Percentiles rank a stretch among this genome's conserved stretches.
Evolutionary conservation across 2,888 invertebrate species (phyloP).

Genomic region (Drosophila greeni): DNA sequence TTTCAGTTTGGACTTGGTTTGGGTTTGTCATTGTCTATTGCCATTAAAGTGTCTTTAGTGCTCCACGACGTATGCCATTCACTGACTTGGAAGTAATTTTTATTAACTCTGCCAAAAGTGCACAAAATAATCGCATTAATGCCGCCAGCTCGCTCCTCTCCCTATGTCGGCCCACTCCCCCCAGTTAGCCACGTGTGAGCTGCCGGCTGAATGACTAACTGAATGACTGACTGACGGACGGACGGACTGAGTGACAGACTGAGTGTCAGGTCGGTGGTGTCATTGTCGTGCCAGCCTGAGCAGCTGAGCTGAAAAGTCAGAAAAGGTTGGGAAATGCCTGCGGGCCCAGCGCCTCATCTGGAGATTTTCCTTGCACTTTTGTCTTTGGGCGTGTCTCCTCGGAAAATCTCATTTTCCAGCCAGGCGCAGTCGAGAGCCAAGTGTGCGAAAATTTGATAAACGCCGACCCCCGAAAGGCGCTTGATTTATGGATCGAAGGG

Average conservation of each 20-base stretch:
- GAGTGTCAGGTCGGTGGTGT: conserved; percentile 53
- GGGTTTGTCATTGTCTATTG: conserved; percentile 62
- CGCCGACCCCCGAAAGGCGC: conserved; percentile 50
- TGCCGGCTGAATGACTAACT: conserved; percentile 38
- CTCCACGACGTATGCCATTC: conserved; percentile 64
- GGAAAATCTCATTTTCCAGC: conserved; percentile 64
- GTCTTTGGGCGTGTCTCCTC: conserved; percentile 59
- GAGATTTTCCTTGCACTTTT: conserved; percentile 54
- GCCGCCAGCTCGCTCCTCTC: conserved; percentile 31
- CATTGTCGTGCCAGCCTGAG: conserved; percentile 58
- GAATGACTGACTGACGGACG: conserved; percentile 27
- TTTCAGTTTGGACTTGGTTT: conserved; percentile 23
- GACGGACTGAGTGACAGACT: conserved; percentile 23
- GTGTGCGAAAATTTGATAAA: conserved; percentile 74
- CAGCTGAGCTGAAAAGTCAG: conserved; percentile 1
- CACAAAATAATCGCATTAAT: conserved; percentile 75
- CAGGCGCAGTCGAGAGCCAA: conserved; percentile 52
- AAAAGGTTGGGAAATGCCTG: conserved; percentile 60
- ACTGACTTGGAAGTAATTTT: conserved; percentile 76
- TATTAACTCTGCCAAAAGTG: conserved; percentile 74
- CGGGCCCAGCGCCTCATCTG: conserved; percentile 42
- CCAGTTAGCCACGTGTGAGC: conserved; percentile 60
- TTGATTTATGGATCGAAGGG: conserved; percentile 64
- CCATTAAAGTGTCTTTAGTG: conserved; percentile 73
- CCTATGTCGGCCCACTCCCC: conserved; percentile 14